A percentile compares a stretch with the other conserved stretches of the same genome.
Evolutionary conservation across 2,113 vertebrate species (phyloP).

Genomic region (Chroicocephalus ridibundus): DNA sequence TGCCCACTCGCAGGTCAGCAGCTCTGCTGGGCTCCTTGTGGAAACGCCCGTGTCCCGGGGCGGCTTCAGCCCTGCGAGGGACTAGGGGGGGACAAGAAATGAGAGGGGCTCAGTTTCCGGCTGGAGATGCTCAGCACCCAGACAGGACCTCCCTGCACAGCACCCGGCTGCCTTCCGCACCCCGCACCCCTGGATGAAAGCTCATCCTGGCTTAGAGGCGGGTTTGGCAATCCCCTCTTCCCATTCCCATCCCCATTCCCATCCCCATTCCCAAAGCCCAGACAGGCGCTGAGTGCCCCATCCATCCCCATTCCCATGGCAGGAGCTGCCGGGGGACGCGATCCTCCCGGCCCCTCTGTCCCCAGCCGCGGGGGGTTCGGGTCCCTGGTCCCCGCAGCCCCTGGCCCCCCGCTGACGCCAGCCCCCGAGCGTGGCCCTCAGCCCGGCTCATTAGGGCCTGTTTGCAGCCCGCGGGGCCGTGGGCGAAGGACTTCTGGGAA

Average conservation of each 20-base stretch:
- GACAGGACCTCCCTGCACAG: background rate
- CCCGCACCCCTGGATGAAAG: background rate
- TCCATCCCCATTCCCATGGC: background rate
- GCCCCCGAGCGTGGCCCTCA: background rate
- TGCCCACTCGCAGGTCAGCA: background rate
- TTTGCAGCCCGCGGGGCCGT: background rate
- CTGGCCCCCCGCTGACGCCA: background rate
- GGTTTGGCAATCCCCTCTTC: background rate
- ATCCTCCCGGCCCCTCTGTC: background rate
- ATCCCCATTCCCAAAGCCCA: fast-evolving
- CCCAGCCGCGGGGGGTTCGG: too few species aligned
- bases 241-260: background rate
- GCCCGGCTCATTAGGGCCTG: conserved; percentile 20
- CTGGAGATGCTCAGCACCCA: background rate
- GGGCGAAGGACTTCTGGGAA: conserved; percentile 38
- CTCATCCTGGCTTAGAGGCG: too few species aligned
- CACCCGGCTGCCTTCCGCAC: background rate
- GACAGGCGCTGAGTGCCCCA: background rate
- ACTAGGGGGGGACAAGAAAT: too few species aligned
- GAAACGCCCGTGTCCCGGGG: background rate
- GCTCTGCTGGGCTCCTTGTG: background rate
- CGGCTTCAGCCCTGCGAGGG: background rate
- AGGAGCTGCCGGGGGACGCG: background rate
- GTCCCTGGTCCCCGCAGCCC: fast-evolving
- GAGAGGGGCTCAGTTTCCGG: background rate